phyloP scores from a whole-genome alignment of 2,113 vertebrate genomes.

The Hoplias malabaricus region DNA sequence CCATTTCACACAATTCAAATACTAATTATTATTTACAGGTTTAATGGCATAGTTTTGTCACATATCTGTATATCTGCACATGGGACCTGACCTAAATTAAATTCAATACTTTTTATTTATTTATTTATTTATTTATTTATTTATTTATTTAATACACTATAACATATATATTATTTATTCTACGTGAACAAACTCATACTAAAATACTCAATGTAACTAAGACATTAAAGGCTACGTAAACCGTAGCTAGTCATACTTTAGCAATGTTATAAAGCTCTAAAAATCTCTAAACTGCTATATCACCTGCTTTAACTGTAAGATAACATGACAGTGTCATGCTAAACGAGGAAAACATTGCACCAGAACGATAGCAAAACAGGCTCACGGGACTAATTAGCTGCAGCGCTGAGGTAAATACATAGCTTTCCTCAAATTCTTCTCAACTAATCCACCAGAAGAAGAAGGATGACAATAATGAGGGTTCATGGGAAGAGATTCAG shows the following conservation, averaged over 20 bases:
- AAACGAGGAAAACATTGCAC: not conserved
- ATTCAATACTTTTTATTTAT: not conserved
- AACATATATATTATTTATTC: too few relatives aligned
- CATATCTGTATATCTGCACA: not conserved
- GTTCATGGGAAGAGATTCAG: not conserved
- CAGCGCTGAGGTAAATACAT: slow-evolving; percentile 1
- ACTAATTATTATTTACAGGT: not conserved
- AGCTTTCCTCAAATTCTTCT: not conserved
- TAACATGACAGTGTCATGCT: too few relatives aligned
- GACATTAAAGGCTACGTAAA: too few relatives aligned
- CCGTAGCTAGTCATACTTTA: too few relatives aligned
- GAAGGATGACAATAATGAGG: slow-evolving; percentile 1
- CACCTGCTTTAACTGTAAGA: too few relatives aligned
- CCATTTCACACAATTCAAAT: not conserved
- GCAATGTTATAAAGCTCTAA: too few relatives aligned
- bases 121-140: not conserved
- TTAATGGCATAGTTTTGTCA: not conserved
- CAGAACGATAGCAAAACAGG: not conserved
- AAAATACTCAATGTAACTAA: too few relatives aligned
- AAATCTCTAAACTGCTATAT: not conserved
- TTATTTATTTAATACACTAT: too few relatives aligned
- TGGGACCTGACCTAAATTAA: not conserved
- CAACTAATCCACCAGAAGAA: not conserved
- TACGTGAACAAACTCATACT: too few relatives aligned
- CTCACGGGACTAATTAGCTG: not conserved